Percentiles rank a stretch among this genome's conserved stretches.
phyloP scores from a whole-genome alignment of 2,113 vertebrate species.

The Chaetops frenatus region DNA sequence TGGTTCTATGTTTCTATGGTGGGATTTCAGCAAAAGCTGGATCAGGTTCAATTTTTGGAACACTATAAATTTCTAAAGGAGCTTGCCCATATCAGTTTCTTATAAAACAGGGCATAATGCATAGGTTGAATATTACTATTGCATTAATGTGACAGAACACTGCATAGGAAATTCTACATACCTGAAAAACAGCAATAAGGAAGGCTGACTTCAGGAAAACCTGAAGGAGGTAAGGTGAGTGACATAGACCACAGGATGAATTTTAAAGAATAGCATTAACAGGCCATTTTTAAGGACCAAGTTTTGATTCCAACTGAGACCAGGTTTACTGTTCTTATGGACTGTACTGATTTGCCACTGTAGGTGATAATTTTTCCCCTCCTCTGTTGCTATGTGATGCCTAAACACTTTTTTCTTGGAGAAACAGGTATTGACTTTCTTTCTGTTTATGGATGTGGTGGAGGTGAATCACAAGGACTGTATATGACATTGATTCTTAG shows the following conservation, averaged over 20 bases:
- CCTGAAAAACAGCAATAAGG: not conserved
- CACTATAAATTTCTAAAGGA: not conserved
- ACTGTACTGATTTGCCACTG: not conserved
- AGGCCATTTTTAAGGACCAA: not conserved
- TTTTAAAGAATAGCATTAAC: not conserved
- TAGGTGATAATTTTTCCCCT: not conserved
- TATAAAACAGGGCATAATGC: accelerated
- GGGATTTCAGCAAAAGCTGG: not conserved
- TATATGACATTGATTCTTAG: not conserved
- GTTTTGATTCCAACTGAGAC: not conserved
- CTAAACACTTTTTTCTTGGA: not conserved
- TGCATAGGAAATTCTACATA: not conserved
- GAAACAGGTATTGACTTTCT: not conserved
- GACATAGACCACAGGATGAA: not conserved
- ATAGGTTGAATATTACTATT: not conserved
- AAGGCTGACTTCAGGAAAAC: not conserved
- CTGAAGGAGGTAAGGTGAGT: not conserved
- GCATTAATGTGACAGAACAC: not conserved
- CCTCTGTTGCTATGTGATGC: not conserved
- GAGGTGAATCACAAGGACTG: not conserved
- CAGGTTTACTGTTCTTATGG: not conserved
- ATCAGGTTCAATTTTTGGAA: not conserved
- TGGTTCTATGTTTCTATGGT: not conserved
- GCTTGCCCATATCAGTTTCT: not conserved
- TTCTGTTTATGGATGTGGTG: not conserved